phyloP scores from a whole-genome alignment of 2,888 invertebrate genomes.

The Pachymerium ferrugineum region DNA sequence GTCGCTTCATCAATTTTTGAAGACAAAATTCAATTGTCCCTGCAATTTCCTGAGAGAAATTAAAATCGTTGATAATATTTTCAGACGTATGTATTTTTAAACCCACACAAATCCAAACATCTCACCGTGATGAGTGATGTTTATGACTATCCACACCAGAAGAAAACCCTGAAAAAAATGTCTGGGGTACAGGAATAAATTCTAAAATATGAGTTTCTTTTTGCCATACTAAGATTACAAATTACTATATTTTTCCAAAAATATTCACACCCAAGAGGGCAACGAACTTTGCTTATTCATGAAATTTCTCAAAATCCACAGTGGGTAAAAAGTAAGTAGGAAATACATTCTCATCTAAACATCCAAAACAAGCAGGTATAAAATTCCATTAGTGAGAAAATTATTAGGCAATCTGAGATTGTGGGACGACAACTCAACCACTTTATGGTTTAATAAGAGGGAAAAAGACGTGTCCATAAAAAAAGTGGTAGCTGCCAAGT shows the following conservation, averaged over 20 bases:
- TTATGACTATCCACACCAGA: neutral
- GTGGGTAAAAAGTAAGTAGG: neutral
- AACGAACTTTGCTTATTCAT: neutral
- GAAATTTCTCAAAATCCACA: neutral
- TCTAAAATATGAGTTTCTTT: neutral
- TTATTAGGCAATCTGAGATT: neutral
- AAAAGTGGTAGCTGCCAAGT: neutral
- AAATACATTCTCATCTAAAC: neutral
- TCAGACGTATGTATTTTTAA: neutral
- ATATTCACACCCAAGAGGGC: neutral
- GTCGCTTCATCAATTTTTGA: too few relatives aligned
- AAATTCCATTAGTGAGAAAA: neutral
- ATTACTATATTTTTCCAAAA: neutral
- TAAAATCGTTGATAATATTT: neutral
- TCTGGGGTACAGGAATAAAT: neutral
- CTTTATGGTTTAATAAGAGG: constrained; percentile 16
- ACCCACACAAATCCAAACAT: neutral
- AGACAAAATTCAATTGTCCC: too few relatives aligned
- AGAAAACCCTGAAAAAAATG: neutral
- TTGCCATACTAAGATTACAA: neutral
- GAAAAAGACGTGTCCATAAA: neutral
- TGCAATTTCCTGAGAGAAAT: neutral
- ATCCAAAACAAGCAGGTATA: neutral
- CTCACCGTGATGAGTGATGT: neutral
- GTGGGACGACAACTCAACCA: neutral